Conservation (phyloP, 2,888 invertebrate species). For the Bombylius discolor region DNA sequence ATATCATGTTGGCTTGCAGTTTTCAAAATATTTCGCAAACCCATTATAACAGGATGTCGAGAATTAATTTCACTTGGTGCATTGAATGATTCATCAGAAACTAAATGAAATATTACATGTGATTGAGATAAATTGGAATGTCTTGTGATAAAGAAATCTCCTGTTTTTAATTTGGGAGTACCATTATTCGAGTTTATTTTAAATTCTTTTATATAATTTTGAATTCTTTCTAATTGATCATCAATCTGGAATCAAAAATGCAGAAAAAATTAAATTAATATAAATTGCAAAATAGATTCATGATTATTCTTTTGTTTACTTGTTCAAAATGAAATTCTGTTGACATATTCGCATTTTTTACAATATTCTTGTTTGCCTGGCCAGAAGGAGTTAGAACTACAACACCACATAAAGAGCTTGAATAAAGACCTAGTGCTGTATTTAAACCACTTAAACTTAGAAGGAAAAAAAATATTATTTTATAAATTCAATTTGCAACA, state of each 20-base stretch:
- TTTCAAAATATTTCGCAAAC: slow-evolving; percentile 87
- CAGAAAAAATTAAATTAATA: neutral
- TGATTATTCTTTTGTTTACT: slow-evolving; percentile 14
- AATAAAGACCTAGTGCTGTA: slow-evolving; percentile 87
- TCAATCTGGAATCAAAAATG: slow-evolving; percentile 44
- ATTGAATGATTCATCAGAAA: slow-evolving; percentile 64
- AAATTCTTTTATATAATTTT: slow-evolving; percentile 40
- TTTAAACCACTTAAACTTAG: slow-evolving; percentile 48
- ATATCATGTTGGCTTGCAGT: slow-evolving; percentile 91
- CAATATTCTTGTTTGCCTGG: slow-evolving; percentile 31
- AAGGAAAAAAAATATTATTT: neutral
- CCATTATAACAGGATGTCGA: slow-evolving; percentile 88
- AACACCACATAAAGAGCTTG: slow-evolving; percentile 74
- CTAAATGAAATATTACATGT: slow-evolving; percentile 91
- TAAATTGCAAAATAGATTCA: neutral
- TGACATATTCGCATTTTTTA: slow-evolving; percentile 41
- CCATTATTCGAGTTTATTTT: slow-evolving; percentile 23
- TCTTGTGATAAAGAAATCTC: slow-evolving; percentile 73
- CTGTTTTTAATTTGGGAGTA: slow-evolving; percentile 52
- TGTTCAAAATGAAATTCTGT: slow-evolving; percentile 87
- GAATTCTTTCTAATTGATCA: slow-evolving; percentile 65
- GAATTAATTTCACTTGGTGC: slow-evolving; percentile 79
- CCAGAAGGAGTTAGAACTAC: slow-evolving; percentile 56
- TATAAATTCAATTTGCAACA: neutral
- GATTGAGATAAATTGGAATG: slow-evolving; percentile 92